Conservation (phyloP, 2,888 invertebrate genomes). For the Mechanitis messenoides region DNA sequence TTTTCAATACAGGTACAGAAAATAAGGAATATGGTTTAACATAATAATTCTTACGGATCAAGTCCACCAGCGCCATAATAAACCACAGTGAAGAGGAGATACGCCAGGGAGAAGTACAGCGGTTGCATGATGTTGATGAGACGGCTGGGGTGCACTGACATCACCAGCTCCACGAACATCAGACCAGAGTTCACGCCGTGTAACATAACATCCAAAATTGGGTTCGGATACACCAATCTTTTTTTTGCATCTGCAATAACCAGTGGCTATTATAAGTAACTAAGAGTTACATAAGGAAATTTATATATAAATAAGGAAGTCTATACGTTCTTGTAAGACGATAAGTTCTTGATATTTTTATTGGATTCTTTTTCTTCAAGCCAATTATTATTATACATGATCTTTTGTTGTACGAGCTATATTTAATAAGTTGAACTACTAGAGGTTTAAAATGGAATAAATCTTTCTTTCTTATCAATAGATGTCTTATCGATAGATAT, state of each 20-base stretch:
- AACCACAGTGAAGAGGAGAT: slow-evolving; percentile 82
- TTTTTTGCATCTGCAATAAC: slow-evolving; percentile 46
- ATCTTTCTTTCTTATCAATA: no score
- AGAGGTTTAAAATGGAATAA: no score
- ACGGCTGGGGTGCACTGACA: slow-evolving; percentile 84
- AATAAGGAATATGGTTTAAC: slow-evolving; percentile 15
- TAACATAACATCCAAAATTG: slow-evolving; percentile 63
- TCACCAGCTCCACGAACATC: slow-evolving; percentile 83
- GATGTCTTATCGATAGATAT: no score
- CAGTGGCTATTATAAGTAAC: neutral
- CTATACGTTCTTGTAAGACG: no score
- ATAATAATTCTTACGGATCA: slow-evolving; percentile 75
- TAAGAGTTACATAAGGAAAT: no score
- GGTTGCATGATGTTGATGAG: slow-evolving; percentile 79
- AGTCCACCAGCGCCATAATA: slow-evolving; percentile 85
- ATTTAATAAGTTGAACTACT: no score
- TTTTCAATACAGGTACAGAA: neutral
- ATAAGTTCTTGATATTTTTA: no score
- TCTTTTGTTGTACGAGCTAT: no score
- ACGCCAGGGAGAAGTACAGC: slow-evolving; percentile 80
- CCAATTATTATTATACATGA: no score
- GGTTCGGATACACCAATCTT: slow-evolving; percentile 54
- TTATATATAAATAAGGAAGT: no score
- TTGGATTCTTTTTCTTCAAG: no score
- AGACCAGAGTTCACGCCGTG: slow-evolving; percentile 83